These are phyloP conservation scores for Crotalus viridis DNA, from an alignment of 2,113 vertebrate genomes.

Conservation along the genomic window DNA sequence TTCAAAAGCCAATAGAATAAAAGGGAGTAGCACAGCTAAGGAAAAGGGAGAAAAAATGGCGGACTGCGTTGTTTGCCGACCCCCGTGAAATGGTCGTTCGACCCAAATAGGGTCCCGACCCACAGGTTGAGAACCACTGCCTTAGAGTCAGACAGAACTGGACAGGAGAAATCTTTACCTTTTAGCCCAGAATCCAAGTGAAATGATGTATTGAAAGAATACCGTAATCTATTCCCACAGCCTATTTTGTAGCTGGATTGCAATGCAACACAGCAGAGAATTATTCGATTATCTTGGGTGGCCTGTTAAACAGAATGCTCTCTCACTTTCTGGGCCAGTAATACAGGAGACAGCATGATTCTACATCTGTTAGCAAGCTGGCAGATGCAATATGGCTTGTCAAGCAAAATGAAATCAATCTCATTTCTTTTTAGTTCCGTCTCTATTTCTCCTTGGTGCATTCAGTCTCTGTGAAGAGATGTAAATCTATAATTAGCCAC, in stretches of 20 bases:
- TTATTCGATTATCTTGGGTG: not conserved
- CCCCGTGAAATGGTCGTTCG: too few species aligned
- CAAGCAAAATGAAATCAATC: conserved; percentile 18
- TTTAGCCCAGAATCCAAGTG: not conserved
- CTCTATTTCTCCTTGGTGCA: not conserved
- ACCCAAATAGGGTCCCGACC: too few species aligned
- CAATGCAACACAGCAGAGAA: not conserved
- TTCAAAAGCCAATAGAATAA: too few species aligned
- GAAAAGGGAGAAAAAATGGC: too few species aligned
- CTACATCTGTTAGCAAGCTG: conserved; percentile 10
- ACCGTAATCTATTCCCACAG: not conserved
- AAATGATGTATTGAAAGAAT: conserved; percentile 2
- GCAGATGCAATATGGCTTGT: conserved; percentile 11
- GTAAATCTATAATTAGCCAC: conserved; percentile 14
- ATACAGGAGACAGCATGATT: not conserved
- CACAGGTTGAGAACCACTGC: too few species aligned
- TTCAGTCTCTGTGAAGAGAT: not conserved
- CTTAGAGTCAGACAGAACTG: not conserved
- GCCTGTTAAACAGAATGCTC: not conserved
- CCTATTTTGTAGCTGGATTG: not conserved
- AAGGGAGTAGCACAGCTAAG: too few species aligned
- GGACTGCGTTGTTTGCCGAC: too few species aligned
- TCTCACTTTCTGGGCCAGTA: not conserved
- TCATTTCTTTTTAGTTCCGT: not conserved
- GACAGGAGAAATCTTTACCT: not conserved